phyloP scores from a whole-genome alignment of 2,113 vertebrate species.

The Tragelaphus scriptus region DNA sequence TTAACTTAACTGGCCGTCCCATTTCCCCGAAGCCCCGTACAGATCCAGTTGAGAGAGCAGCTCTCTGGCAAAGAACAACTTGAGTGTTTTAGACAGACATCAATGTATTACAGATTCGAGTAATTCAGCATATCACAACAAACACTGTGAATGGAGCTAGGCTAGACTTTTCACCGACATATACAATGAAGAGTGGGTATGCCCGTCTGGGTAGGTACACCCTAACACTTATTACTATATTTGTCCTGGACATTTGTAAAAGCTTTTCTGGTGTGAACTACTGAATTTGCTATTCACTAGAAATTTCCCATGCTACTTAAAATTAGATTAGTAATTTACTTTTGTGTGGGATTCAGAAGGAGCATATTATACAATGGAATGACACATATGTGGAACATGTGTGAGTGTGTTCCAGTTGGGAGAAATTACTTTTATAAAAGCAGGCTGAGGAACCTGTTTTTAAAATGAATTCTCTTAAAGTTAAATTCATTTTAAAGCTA shows the following conservation, averaged over 20 bases:
- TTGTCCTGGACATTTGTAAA: not conserved
- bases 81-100: conserved; percentile 46
- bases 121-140: conserved; percentile 41
- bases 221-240: not conserved
- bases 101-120: not conserved
- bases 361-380: not conserved
- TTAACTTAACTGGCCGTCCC: not conserved
- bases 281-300: conserved; percentile 10
- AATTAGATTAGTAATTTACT: conserved; percentile 19
- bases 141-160: not conserved
- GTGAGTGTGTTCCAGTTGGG: conserved; percentile 10
- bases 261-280: conserved; percentile 21
- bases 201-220: not conserved
- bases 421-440: conserved; percentile 44
- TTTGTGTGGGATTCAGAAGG: not conserved
- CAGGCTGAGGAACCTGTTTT: conserved; percentile 18
- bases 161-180: not conserved
- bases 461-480: conserved; percentile 25
- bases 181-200: not conserved
- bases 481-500: conserved; percentile 44
- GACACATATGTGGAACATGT: conserved; percentile 11
- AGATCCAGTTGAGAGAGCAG: not conserved
- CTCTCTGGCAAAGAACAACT: conserved; percentile 37
- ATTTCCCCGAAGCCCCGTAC: not conserved
- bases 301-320: conserved; percentile 27